Evolutionary conservation across 92 coral and sea anemone genomes (phyloP).

Genomic region (Desmophyllum pertusum): DNA sequence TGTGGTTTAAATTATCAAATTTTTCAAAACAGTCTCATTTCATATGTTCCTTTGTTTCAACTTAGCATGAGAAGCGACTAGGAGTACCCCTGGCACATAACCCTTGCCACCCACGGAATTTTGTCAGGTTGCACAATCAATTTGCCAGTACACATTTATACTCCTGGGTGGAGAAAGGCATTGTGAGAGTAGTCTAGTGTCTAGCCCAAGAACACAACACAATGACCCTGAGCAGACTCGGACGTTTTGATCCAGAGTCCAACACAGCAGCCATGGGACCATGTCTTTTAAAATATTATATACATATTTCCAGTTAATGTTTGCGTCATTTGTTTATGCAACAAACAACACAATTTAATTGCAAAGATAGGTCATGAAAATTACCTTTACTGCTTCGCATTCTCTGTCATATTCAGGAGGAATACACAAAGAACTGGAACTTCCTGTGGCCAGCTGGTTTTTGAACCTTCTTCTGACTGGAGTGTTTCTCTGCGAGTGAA

Average conservation of each 20-base stretch:
- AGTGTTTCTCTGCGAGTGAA: conserved; percentile 7
- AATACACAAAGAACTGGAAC: conserved; percentile 69
- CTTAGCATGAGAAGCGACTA: too few species aligned
- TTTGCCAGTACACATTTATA: too few species aligned
- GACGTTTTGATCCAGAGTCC: background rate
- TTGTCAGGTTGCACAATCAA: too few species aligned
- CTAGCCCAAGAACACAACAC: background rate
- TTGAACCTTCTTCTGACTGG: background rate
- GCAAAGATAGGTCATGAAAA: background rate
- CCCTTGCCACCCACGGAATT: too few species aligned
- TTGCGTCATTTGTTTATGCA: background rate
- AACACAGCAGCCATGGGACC: background rate
- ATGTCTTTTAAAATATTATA: background rate
- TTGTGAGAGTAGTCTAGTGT: background rate
- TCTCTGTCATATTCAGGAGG: conserved; percentile 76
- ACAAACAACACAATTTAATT: background rate
- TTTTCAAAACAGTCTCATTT: too few species aligned
- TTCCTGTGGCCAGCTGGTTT: conserved; percentile 34
- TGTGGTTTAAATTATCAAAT: too few species aligned
- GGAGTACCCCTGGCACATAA: too few species aligned
- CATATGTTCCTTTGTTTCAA: too few species aligned
- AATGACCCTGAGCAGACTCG: background rate
- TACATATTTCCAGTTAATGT: background rate
- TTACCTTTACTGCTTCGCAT: conserved; percentile 77
- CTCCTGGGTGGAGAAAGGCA: background rate